phyloP scores from a whole-genome alignment of 2,113 vertebrate species.

The Anhinga rufa region DNA sequence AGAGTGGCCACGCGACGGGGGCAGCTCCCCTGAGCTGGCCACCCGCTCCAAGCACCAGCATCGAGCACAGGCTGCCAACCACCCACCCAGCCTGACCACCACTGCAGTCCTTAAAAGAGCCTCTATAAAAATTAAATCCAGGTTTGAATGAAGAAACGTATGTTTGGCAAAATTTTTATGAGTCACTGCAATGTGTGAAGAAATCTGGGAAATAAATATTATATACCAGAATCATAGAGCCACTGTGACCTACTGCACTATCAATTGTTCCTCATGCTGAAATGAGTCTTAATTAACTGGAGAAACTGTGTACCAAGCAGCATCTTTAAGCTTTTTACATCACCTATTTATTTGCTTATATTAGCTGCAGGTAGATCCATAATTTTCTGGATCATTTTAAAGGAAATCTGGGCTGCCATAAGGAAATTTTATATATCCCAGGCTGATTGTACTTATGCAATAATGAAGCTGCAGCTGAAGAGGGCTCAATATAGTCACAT shows the following conservation, averaged over 20 bases:
- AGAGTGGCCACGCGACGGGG: accelerated
- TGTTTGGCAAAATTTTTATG: background rate
- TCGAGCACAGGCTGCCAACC: background rate
- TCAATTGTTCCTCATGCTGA: background rate
- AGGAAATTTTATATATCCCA: background rate
- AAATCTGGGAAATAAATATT: background rate
- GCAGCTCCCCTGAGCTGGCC: background rate
- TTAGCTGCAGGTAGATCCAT: background rate
- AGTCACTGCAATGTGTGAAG: background rate
- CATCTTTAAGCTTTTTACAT: background rate
- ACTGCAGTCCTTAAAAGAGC: background rate
- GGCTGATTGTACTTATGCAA: background rate
- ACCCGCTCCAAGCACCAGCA: background rate
- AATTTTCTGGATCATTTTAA: background rate
- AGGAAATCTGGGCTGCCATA: background rate
- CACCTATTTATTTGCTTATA: background rate
- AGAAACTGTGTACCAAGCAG: background rate
- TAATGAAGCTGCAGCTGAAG: background rate
- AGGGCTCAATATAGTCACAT: background rate
- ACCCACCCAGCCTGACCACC: accelerated
- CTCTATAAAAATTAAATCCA: background rate
- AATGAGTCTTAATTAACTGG: background rate
- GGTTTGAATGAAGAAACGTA: background rate
- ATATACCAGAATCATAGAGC: accelerated
- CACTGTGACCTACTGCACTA: background rate